Base-by-base conservation (phyloP, 37 sponge, comb jelly and placozoan species). In the Dysidea cf. avara region DNA sequence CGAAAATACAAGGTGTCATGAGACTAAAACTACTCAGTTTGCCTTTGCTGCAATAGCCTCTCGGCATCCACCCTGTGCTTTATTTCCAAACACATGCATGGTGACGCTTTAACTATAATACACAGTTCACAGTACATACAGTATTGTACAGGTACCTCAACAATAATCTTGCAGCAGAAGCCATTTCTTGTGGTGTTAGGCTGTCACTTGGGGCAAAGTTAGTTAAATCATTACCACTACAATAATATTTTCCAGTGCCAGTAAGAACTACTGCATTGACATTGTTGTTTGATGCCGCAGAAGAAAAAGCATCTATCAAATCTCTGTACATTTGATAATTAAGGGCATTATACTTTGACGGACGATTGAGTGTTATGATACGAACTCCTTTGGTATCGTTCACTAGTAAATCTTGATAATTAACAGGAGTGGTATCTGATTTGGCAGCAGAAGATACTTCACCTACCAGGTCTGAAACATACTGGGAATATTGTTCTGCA, bases 201-300 rank as follows among this genome's bases (percentile, higher is more conserved):
- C 87, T 81, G 18, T 88, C 86, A 31, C 87, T 87, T 28, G 81
- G 28, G 31, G 75, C 35, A 61, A 93, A 90, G 79, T 93, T 97
- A 16, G 81, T 77, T 24, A 97, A 90, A 54, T 97, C 98, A 61
- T 93, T 93, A 13, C 98, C 98, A 55, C 94, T 90, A 69, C 86
- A 85, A 60, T 97, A 97, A 66, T 87, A 97, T 47, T 97, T 83
- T 30, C 98, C 98, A 14, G 85, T 76, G 0, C 94, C 98, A 35
- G 89, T 93, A 0, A 93, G n/a, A 29, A 93, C 81, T 14, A 79
- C 79, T 37, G 85, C 81, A 2, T 61, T 56, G 7, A 97, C 86
- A 54, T 72, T 60, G 7, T 77, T 51, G 74, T 92, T 75, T 28
- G 54, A 56, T 26, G 86, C 94, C 21, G 88, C 86, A 49, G 61